Evolutionary conservation across 2,888 invertebrate species (phyloP).

Genomic region (Cryptocheilus praepositus): DNA sequence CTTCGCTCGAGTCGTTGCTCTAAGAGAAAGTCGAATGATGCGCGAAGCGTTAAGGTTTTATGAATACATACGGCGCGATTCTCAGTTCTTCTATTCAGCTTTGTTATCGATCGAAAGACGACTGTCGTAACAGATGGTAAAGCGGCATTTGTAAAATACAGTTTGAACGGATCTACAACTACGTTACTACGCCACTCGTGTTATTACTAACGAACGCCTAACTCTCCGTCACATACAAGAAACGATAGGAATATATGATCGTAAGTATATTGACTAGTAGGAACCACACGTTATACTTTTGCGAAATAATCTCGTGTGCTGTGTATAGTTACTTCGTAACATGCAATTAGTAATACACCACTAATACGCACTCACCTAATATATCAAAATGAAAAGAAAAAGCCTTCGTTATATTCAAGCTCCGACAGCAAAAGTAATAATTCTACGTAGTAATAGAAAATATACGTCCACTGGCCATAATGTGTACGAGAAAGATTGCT

Average conservation of each 20-base stretch:
- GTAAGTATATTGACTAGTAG: conserved; percentile 31
- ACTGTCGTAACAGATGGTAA: background rate
- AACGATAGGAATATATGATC: conserved; percentile 29
- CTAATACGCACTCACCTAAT: conserved; percentile 55
- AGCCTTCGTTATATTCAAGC: conserved; percentile 44
- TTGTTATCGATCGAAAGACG: background rate
- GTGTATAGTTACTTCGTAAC: conserved; percentile 43
- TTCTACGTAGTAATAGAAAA: conserved; percentile 21
- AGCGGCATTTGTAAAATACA: background rate
- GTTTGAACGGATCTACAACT: conserved; percentile 34
- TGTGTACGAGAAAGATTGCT: conserved; percentile 6
- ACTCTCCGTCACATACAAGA: conserved; percentile 29
- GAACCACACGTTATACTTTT: conserved; percentile 38
- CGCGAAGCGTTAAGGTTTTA: background rate
- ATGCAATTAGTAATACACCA: conserved; percentile 52
- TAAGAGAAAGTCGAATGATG: conserved; percentile 70
- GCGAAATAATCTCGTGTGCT: conserved; percentile 49
- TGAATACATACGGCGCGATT: too few relatives aligned
- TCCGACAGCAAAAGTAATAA: conserved; percentile 27
- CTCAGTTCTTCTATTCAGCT: background rate
- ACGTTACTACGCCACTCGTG: conserved; percentile 33
- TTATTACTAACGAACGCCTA: conserved; percentile 37
- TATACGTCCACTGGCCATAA: conserved; percentile 1
- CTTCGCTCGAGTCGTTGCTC: conserved; percentile 92
- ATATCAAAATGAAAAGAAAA: conserved; percentile 40